A percentile compares a stretch with the other conserved stretches of the same genome.
Evolutionary conservation across 2,888 invertebrate genomes (phyloP).

Genomic region (Thera obeliscata): DNA sequence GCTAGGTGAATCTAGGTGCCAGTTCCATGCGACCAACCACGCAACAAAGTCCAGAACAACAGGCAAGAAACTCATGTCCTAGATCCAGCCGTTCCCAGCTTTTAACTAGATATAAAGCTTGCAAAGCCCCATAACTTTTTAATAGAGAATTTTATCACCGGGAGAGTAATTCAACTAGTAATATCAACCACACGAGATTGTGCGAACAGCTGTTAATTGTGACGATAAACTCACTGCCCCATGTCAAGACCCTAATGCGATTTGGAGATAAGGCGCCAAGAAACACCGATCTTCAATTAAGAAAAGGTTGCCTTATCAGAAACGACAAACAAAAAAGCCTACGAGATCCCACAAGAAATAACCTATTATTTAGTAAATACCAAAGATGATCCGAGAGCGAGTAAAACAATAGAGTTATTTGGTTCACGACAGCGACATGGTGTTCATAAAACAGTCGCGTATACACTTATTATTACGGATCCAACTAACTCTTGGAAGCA

Average conservation of each 20-base stretch:
- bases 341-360: slow-evolving; percentile 8
- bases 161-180: slow-evolving; percentile 47
- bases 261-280: slow-evolving; percentile 70
- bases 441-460: background rate
- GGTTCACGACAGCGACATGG: background rate
- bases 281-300: slow-evolving; percentile 81
- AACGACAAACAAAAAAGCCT: slow-evolving; percentile 36
- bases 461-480: background rate
- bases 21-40: too few species aligned
- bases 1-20: too few species aligned
- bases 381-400: background rate
- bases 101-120: background rate
- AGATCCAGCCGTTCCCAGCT: too few species aligned
- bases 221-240: slow-evolving; percentile 63
- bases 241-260: slow-evolving; percentile 67
- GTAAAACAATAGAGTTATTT: slow-evolving; percentile 1
- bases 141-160: slow-evolving; percentile 15
- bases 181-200: slow-evolving; percentile 55
- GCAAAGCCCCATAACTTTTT: slow-evolving; percentile 9
- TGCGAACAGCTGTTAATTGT: slow-evolving; percentile 62
- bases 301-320: slow-evolving; percentile 75
- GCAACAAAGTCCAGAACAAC: too few species aligned
- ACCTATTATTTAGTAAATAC: background rate
- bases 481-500: background rate
- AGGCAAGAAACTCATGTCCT: too few species aligned